phyloP scores from a whole-genome alignment of 2,113 vertebrate species.

The Coregonus clupeaformis region DNA sequence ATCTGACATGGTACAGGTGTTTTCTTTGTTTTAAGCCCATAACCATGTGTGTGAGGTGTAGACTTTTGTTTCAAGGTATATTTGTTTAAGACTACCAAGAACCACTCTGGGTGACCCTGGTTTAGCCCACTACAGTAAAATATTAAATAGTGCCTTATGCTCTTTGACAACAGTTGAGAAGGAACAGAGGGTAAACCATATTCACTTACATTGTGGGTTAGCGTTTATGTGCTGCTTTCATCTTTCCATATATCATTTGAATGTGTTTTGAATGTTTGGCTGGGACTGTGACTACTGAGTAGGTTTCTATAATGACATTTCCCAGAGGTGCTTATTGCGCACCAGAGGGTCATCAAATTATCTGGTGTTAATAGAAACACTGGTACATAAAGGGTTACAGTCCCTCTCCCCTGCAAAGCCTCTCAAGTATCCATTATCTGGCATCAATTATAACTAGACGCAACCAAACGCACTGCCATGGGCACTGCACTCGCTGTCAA shows the following conservation, averaged over 20 bases:
- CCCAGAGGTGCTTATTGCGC: neutral
- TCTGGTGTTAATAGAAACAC: neutral
- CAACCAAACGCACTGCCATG: neutral
- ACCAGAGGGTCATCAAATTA: neutral
- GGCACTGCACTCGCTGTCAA: neutral
- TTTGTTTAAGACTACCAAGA: too few species aligned
- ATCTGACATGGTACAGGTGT: too few species aligned
- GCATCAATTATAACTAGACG: neutral
- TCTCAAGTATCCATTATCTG: neutral
- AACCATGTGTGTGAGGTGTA: too few species aligned
- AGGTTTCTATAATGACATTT: conserved; percentile 13
- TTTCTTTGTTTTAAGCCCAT: too few species aligned
- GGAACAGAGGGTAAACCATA: neutral
- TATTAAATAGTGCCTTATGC: neutral
- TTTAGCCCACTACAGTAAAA: too few species aligned
- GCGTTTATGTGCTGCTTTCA: neutral
- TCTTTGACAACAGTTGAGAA: neutral
- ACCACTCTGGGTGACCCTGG: too few species aligned
- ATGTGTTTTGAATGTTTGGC: neutral
- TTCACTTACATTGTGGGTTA: neutral
- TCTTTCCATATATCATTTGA: neutral
- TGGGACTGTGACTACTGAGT: too few species aligned
- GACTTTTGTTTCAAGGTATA: too few species aligned
- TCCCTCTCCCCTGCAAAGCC: neutral
- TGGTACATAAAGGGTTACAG: neutral